Conservation (phyloP, 2,888 invertebrate species). For the Lymantria dispar region DNA sequence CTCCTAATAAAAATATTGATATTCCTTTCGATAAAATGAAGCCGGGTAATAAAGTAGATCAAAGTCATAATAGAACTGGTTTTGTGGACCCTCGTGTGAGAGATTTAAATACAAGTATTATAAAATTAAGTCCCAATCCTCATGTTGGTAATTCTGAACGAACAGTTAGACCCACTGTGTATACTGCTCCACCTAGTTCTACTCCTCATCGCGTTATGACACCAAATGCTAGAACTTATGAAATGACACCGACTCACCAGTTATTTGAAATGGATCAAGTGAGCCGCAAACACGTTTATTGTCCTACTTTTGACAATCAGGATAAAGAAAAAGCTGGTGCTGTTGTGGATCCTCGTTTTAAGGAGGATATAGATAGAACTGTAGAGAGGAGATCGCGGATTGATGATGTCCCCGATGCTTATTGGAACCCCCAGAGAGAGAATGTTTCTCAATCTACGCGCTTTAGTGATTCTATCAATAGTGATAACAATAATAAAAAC, state of each 20-base stretch:
- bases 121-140: slow-evolving; percentile 37
- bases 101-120: slow-evolving; percentile 36
- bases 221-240: slow-evolving; percentile 47
- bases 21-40: slow-evolving; percentile 6
- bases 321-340: slow-evolving; percentile 38
- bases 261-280: slow-evolving; percentile 50
- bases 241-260: slow-evolving; percentile 49
- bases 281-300: slow-evolving; percentile 59
- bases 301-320: slow-evolving; percentile 46
- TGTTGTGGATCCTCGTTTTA: slow-evolving; percentile 27
- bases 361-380: slow-evolving; percentile 27
- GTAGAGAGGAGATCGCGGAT: slow-evolving; percentile 19
- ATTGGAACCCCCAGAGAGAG: slow-evolving; percentile 21
- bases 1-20: slow-evolving; percentile 21
- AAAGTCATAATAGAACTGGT: slow-evolving; percentile 19
- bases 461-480: slow-evolving; percentile 21
- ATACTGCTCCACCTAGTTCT: slow-evolving; percentile 31
- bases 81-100: slow-evolving; percentile 55
- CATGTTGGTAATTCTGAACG: slow-evolving; percentile 35
- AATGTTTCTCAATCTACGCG: slow-evolving; percentile 22
- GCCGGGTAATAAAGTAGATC: slow-evolving; percentile 23
- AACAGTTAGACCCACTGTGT: slow-evolving; percentile 25
- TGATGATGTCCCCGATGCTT: slow-evolving; percentile 13
- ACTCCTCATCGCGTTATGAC: slow-evolving; percentile 30
- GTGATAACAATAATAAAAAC: slow-evolving; percentile 18